phyloP scores from a whole-genome alignment of 2,888 invertebrate species.

The Hedychridium roseum region DNA sequence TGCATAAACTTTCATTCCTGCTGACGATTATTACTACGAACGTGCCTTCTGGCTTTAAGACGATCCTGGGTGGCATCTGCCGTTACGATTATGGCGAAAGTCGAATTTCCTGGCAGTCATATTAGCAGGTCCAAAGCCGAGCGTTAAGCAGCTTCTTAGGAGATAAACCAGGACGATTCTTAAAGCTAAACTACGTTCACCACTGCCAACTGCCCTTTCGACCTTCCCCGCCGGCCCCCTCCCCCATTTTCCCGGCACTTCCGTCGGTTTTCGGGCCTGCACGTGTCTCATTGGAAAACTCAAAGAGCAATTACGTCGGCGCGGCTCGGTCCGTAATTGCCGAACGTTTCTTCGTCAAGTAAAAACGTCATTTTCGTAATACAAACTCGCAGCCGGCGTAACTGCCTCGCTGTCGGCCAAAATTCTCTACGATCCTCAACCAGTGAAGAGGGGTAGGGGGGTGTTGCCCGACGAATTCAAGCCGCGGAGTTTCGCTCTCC shows the following conservation, averaged over 20 bases:
- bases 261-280: slow-evolving; percentile 10
- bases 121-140: slow-evolving; percentile 45
- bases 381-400: slow-evolving; percentile 21
- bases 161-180: slow-evolving; percentile 38
- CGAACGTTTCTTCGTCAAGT: too few species aligned
- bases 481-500: slow-evolving; percentile 1
- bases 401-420: slow-evolving; percentile 22
- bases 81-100: slow-evolving; percentile 42
- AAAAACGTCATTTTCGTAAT: too few species aligned
- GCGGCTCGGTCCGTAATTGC: too few species aligned
- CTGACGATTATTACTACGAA: too few species aligned
- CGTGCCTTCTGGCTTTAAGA: slow-evolving; percentile 10
- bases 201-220: slow-evolving; percentile 30
- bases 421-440: too few species aligned
- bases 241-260: slow-evolving; percentile 9
- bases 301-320: too few species aligned
- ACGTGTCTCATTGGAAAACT: too few species aligned
- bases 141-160: slow-evolving; percentile 37
- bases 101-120: slow-evolving; percentile 32
- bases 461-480: too few species aligned
- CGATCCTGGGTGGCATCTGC: slow-evolving; percentile 34
- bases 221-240: not conserved
- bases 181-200: too few species aligned
- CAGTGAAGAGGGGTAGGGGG: too few species aligned
- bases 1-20: too few species aligned